These are phyloP conservation scores for Neoarius graeffei DNA, from an alignment of 2,113 vertebrate genomes.

Conservation along the genomic window DNA sequence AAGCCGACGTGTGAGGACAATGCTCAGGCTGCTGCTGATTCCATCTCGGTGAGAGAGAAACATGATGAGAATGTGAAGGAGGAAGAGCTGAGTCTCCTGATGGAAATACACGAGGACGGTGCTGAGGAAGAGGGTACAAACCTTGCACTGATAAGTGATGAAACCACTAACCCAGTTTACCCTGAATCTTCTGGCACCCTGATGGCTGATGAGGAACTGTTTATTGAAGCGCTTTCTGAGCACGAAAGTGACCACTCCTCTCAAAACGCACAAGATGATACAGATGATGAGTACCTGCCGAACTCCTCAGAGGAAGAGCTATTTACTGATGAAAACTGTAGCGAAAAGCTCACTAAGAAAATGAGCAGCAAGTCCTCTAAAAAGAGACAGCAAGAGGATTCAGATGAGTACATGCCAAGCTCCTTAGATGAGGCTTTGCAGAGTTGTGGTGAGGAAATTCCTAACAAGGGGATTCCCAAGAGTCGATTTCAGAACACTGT, in stretches of 20 bases:
- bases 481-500: conserved; percentile 28
- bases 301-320: not conserved
- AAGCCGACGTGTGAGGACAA: too few relatives aligned
- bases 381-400: not conserved
- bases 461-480: not conserved
- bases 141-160: not conserved
- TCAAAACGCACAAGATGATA: not conserved
- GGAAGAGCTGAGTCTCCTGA: not conserved
- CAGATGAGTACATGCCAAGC: not conserved
- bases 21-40: too few relatives aligned
- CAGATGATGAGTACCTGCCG: not conserved
- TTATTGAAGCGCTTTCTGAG: not conserved
- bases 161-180: not conserved
- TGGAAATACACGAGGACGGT: conserved; percentile 7
- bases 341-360: not conserved
- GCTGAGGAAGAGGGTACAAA: not conserved
- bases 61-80: not conserved
- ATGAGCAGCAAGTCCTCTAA: not conserved
- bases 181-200: not conserved
- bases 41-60: not conserved
- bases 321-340: not conserved
- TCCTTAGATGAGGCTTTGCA: not conserved
- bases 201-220: not conserved
- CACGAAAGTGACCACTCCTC: not conserved
- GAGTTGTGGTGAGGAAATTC: not conserved